phyloP scores from a whole-genome alignment of 2,888 invertebrate genomes.

The Eupithecia vulgata region DNA sequence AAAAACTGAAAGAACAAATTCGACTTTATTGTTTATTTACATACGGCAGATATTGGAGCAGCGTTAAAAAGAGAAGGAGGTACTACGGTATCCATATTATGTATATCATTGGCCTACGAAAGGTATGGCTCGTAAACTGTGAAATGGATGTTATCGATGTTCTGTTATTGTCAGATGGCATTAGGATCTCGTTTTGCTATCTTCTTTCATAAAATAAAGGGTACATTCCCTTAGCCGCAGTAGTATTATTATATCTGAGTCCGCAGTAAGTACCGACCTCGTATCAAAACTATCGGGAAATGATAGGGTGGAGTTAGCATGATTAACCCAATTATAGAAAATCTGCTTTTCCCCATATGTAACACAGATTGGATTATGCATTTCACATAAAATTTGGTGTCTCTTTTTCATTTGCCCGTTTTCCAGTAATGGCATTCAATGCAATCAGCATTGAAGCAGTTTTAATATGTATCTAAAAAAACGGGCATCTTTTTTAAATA shows the following conservation, averaged over 20 bases:
- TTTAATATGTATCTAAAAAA: not conserved
- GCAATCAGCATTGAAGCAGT: too few species aligned
- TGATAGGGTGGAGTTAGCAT: not conserved
- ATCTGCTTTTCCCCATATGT: not conserved
- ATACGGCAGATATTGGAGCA: not conserved
- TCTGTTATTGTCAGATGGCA: slow-evolving; percentile 4
- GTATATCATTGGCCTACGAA: not conserved
- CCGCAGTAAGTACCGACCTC: not conserved
- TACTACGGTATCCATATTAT: not conserved
- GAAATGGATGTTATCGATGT: slow-evolving; percentile 8
- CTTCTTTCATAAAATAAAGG: slow-evolving; percentile 7
- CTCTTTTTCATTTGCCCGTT: not conserved
- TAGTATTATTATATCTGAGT: not conserved
- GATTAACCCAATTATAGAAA: not conserved
- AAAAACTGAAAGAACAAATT: not conserved
- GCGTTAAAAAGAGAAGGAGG: not conserved
- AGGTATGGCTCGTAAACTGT: slow-evolving; percentile 7
- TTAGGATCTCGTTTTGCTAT: slow-evolving; percentile 3
- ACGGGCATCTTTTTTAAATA: not conserved
- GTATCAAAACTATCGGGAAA: not conserved
- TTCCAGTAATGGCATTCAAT: not conserved
- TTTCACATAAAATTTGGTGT: not conserved
- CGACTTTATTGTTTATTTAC: not conserved
- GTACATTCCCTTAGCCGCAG: not conserved
- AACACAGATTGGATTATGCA: not conserved